phyloP scores from a whole-genome alignment of 1,140 invertebrate genomes.

The Heliconius hermathena region DNA sequence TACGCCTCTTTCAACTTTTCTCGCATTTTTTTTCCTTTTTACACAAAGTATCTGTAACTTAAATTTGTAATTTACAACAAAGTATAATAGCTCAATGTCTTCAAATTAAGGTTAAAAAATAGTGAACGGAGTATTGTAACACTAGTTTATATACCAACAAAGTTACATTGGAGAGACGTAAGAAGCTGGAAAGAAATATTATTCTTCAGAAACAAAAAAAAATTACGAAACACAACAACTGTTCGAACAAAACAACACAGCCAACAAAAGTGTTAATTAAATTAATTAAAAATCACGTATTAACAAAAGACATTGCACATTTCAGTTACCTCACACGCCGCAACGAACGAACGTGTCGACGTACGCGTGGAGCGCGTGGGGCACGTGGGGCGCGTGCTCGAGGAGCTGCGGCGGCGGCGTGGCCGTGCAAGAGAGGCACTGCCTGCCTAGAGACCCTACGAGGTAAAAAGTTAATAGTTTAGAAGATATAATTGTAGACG shows the following conservation, averaged over 20 bases:
- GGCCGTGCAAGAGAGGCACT: conserved; percentile 82
- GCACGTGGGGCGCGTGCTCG: conserved; percentile 82
- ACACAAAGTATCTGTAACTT: too few relatives aligned
- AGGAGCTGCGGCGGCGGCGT: conserved; percentile 83
- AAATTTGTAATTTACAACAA: too few relatives aligned
- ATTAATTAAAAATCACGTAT: neutral
- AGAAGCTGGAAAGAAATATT: too few relatives aligned
- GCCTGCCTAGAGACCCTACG: conserved; percentile 72
- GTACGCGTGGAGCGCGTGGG: conserved; percentile 83
- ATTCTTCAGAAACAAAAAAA: neutral
- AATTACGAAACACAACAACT: neutral
- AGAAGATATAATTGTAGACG: neutral
- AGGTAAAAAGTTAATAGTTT: conserved; percentile 46
- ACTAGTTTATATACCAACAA: too few relatives aligned
- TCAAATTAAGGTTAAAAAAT: too few relatives aligned
- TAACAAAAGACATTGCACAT: conserved; percentile 26
- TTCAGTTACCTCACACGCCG: conserved; percentile 52
- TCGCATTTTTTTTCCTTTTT: too few relatives aligned
- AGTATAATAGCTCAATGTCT: too few relatives aligned
- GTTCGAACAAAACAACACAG: neutral
- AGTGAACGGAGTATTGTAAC: too few relatives aligned
- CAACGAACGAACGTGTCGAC: conserved; percentile 60
- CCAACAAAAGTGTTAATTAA: neutral
- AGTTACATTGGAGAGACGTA: too few relatives aligned
- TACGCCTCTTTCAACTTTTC: too few relatives aligned